phyloP scores from a whole-genome alignment of 2,797 vertebrate genomes.

The Macroramphosus scolopax region DNA sequence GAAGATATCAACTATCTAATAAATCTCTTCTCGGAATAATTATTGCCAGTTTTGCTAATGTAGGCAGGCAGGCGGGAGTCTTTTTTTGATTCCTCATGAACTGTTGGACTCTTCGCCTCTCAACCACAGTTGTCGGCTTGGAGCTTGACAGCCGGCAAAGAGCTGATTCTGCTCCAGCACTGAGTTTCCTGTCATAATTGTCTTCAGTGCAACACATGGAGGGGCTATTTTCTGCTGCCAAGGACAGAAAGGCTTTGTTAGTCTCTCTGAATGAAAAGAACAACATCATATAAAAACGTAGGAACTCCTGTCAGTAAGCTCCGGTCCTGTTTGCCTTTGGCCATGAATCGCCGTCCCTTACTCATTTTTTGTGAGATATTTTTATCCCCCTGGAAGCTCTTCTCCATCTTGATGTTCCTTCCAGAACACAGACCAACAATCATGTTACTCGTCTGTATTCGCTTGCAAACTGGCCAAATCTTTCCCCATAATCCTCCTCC shows the following conservation, averaged over 20 bases:
- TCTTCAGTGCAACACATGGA: conserved; percentile 38
- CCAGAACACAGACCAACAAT: neutral
- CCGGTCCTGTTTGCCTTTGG: conserved; percentile 33
- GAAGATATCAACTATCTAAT: conserved; percentile 20
- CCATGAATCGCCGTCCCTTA: conserved; percentile 13
- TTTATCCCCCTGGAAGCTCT: conserved; percentile 13
- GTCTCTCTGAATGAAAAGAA: conserved; percentile 42
- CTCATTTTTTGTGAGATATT: conserved; percentile 17
- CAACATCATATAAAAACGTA: conserved; percentile 15
- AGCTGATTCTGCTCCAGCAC: conserved; percentile 44
- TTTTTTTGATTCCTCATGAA: conserved; percentile 23
- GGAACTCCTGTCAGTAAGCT: conserved; percentile 20
- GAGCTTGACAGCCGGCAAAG: conserved; percentile 42
- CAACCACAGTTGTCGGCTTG: conserved; percentile 44
- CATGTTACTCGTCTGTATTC: conserved; percentile 4
- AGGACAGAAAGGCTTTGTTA: conserved; percentile 56
- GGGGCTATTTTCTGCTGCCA: conserved; percentile 52
- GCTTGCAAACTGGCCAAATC: conserved; percentile 5
- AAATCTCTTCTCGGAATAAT: conserved; percentile 24
- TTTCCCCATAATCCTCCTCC: conserved; percentile 5
- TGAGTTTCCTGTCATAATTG: conserved; percentile 39
- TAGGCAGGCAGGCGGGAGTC: conserved; percentile 22
- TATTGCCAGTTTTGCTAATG: conserved; percentile 26
- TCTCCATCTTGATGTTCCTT: conserved; percentile 8
- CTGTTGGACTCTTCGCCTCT: conserved; percentile 30